Evolutionary conservation across 2,888 invertebrate species (phyloP).

Genomic region (Morpho helenor): DNA sequence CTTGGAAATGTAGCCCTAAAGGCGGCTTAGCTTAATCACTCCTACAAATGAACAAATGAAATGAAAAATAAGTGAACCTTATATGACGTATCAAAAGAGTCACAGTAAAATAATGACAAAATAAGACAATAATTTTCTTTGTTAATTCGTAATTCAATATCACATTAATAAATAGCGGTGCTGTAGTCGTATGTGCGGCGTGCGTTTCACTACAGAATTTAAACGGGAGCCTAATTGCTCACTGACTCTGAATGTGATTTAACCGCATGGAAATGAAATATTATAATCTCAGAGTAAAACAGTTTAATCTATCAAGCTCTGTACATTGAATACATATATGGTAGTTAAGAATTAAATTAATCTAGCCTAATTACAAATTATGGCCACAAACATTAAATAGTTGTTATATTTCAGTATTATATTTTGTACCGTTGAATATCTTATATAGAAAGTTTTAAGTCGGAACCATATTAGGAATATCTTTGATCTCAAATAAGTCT

Average conservation of each 20-base stretch:
- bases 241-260: background rate
- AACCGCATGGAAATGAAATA: background rate
- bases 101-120: constrained; percentile 5
- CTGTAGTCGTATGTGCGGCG: constrained; percentile 5
- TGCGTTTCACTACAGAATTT: constrained; percentile 17
- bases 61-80: constrained; percentile 1
- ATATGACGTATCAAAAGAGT: background rate
- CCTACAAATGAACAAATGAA: background rate
- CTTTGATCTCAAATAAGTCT: no score
- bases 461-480: no score
- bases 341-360: no score
- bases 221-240: background rate
- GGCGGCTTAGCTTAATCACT: constrained; percentile 16
- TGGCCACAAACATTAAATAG: no score
- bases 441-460: no score
- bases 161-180: constrained; percentile 18
- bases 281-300: background rate
- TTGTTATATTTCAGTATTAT: no score
- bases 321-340: no score
- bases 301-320: background rate
- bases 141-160: constrained; percentile 10
- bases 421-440: no score
- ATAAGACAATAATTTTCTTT: background rate
- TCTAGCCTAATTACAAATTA: no score
- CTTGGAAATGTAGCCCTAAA: constrained; percentile 6